phyloP scores from a whole-genome alignment of 2,113 vertebrate species.

The Takifugu flavidus region DNA sequence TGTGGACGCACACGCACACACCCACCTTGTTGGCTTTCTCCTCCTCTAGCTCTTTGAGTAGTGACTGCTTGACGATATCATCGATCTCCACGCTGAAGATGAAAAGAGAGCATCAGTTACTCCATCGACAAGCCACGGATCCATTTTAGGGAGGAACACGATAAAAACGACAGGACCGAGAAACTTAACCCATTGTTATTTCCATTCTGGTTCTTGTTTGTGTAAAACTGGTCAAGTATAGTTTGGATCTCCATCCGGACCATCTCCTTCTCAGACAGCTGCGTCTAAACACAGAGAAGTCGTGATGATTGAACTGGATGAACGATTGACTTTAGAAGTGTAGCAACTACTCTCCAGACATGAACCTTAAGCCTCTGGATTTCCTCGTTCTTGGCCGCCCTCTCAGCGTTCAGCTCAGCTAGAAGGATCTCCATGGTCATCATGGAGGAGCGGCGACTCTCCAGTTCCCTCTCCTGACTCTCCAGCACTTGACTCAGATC shows the following conservation, averaged over 20 bases:
- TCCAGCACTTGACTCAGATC: slow-evolving; percentile 82
- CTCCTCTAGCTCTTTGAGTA: slow-evolving; percentile 75
- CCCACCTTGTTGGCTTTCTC: slow-evolving; percentile 81
- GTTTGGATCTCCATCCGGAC: slow-evolving; percentile 81
- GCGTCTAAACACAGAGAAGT: slow-evolving; percentile 67
- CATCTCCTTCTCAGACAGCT: slow-evolving; percentile 83
- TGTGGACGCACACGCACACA: not conserved
- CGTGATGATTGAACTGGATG: not conserved
- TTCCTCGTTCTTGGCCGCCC: slow-evolving; percentile 87
- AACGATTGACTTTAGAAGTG: too few species aligned
- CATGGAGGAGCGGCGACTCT: slow-evolving; percentile 82
- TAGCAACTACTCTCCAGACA: not conserved
- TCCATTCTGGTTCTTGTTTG: slow-evolving; percentile 68
- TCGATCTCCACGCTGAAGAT: slow-evolving; percentile 59
- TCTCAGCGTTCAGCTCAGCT: slow-evolving; percentile 83
- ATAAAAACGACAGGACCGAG: not conserved
- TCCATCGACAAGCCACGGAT: not conserved
- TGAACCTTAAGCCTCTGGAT: slow-evolving; percentile 87
- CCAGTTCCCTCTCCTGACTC: slow-evolving; percentile 85
- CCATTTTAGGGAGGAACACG: not conserved
- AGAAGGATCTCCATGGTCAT: slow-evolving; percentile 86
- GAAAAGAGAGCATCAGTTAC: not conserved
- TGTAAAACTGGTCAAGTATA: slow-evolving; percentile 82
- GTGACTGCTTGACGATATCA: slow-evolving; percentile 55
- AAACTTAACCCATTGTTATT: slow-evolving; percentile 51